Evolutionary conservation across 1,140 invertebrate genomes (phyloP), one percentile per base, ranked within the genome.

Genomic region (Philotrypesis tridentata): DNA sequence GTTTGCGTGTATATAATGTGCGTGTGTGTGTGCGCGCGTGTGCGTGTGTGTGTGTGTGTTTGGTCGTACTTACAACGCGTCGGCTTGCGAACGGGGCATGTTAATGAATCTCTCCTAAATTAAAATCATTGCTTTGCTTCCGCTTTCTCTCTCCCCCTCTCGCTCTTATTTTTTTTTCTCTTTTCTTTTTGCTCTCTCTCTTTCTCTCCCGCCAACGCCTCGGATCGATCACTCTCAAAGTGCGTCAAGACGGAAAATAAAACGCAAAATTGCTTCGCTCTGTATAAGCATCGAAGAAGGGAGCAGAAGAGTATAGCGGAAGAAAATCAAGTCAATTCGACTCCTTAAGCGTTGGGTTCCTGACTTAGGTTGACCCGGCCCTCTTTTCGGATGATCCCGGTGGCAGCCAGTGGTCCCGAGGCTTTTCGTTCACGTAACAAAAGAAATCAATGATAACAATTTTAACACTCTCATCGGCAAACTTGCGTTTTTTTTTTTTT

Each of bases 341-440:
- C n/a, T 85, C 87, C 85, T 87, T 88, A 79, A 86, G 85, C 85
- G 67, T 86, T 87, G 86, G 85, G 83, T 85, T 88, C 88, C 80
- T 72, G 86, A 86, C 86, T 87, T 86, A 90, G 84, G 86, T 83
- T 87, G 87, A 90, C 80, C 83, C 86, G 89, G 86, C 84, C 88
- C 84, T 89, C 88, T 89, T 92, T 92, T 87, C 91, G 85, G 90
- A 92, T 92, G 87, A 90, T 87, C 84, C 91, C 91, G 83, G 90
- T 91, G 80, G 91, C 91, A 89, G 91, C 91, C 86, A 92, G 90
- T 85, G 91, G 89, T 87, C 90, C 91, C 87, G 87, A 82, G 86
- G 85, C 89, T 91, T 90, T 82, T 85, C 83, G 25, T 21, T 82
- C 84, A 88, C 82, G 84, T 89, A 89, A 90, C 85, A 91, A 87